Percentiles rank a stretch among this genome's conserved stretches.
Conservation (phyloP, 1,140 invertebrate genomes). For the Hylyphantes graminicola region DNA sequence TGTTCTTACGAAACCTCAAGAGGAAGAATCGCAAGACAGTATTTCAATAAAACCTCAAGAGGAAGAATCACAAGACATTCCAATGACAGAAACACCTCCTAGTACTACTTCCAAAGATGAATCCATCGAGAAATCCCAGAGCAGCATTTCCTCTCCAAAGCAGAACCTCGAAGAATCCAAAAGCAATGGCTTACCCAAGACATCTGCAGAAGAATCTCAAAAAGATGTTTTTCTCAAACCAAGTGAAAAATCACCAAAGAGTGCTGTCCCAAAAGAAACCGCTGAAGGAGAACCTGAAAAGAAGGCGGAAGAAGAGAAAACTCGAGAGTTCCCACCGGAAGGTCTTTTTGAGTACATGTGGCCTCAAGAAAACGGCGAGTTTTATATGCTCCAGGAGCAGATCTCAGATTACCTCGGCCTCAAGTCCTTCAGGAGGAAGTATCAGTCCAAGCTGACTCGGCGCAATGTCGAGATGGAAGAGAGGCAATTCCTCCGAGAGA, state of each 20-base stretch:
- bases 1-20: neutral
- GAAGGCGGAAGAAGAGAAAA: conserved; percentile 37
- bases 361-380: conserved; percentile 78
- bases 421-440: conserved; percentile 95
- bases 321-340: conserved; percentile 67
- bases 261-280: conserved; percentile 31
- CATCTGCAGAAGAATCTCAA: neutral
- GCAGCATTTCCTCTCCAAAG: too few relatives aligned
- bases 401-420: conserved; percentile 91
- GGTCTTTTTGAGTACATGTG: conserved; percentile 95
- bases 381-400: conserved; percentile 91
- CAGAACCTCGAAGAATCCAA: too few relatives aligned
- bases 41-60: too few relatives aligned
- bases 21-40: too few relatives aligned
- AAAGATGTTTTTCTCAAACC: neutral
- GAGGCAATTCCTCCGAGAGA: conserved; percentile 85
- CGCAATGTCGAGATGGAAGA: conserved; percentile 89
- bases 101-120: too few relatives aligned
- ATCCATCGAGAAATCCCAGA: too few relatives aligned
- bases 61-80: too few relatives aligned
- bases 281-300: neutral
- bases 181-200: too few relatives aligned
- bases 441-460: conserved; percentile 84
- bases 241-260: conserved; percentile 26
- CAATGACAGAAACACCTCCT: too few relatives aligned